phyloP scores from a whole-genome alignment of 35 echinoderm and acorn worm species.

The Stichopus chloronotus region DNA sequence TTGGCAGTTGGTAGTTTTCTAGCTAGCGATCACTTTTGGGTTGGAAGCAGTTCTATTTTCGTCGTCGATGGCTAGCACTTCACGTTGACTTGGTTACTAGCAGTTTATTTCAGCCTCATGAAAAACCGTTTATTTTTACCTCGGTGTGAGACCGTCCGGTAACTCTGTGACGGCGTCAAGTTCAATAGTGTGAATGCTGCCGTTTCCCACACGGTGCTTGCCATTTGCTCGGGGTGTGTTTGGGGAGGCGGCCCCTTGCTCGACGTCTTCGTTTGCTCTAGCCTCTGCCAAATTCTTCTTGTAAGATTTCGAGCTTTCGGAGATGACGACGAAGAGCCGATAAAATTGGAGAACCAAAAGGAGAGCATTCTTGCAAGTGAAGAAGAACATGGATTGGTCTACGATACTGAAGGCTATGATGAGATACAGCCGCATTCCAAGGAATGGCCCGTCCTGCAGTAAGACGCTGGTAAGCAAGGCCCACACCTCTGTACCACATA shows the following conservation, averaged over 20 bases:
- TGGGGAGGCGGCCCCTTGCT: neutral
- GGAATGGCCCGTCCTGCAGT: conserved; percentile 87
- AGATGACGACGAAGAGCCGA: conserved; percentile 75
- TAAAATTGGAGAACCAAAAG: conserved; percentile 87
- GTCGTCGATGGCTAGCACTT: too few species aligned
- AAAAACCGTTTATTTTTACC: neutral
- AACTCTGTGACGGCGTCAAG: conserved; percentile 43
- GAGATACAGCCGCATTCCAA: conserved; percentile 79
- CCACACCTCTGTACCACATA: conserved; percentile 87
- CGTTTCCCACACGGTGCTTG: conserved; percentile 16
- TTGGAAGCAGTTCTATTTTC: too few species aligned
- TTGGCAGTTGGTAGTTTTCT: too few species aligned
- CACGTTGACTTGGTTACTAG: too few species aligned
- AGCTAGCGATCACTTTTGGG: too few species aligned
- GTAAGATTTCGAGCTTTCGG: conserved; percentile 51
- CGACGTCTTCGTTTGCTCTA: conserved; percentile 35
- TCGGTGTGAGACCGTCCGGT: conserved; percentile 30
- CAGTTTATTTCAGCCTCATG: too few species aligned
- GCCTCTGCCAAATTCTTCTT: conserved; percentile 6
- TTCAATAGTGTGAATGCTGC: conserved; percentile 26
- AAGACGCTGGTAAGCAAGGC: conserved; percentile 80
- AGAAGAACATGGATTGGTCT: conserved; percentile 87
- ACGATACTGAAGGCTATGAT: conserved; percentile 64
- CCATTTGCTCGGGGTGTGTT: conserved; percentile 10
- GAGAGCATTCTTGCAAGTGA: conserved; percentile 88